Evolutionary conservation across 2,888 invertebrate genomes (phyloP), one percentile per base, ranked within the genome.

Genomic region (Harpalus rufipes): DNA sequence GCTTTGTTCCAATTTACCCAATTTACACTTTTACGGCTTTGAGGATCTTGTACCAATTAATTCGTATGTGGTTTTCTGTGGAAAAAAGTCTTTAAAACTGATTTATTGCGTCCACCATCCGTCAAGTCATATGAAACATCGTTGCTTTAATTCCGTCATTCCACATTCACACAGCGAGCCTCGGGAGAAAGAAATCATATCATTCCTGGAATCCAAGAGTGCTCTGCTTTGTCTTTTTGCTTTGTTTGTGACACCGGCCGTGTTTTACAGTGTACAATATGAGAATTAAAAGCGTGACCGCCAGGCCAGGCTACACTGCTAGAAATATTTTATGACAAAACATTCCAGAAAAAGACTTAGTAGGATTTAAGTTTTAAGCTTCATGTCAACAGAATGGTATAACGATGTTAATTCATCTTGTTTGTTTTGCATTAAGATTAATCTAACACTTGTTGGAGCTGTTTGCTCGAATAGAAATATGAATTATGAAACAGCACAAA

Each of bases 301-400:
- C 10, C 72, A 18, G 12, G 63, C 18, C 14, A 16, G 32, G 72
- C 32, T 21, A 56, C 58, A 44, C 74, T 51, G 44, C 8, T 83
- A 76, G 41, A 83, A 61, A 83, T 83, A 83, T 76, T 74, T 83
- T 83, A 83, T 76, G 83, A 83, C 59, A 61, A 83, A 58, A 83
- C 58, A 65, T 81, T 81, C 68, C 21, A 65, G 65, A 68, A 51
- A 14, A 63, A 32, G 32, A 81, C 63, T 65, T 32, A 32, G 32
- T 51, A 18, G 59, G 81, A 81, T 65, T 81, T 81, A 51, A 81
- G 14, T 81, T 41, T 59, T 68, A 1, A 68, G 7, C n/a, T 7
- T 63, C 63, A 8, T 12, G 63, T 18, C 18, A 12, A 63, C 21
- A 18, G 18, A 10, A 10, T 25, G 56, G n/a, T 10, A 14, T 63